phyloP scores from a whole-genome alignment of 2,113 vertebrate genomes.

The Oxygymnocypris stewartii region DNA sequence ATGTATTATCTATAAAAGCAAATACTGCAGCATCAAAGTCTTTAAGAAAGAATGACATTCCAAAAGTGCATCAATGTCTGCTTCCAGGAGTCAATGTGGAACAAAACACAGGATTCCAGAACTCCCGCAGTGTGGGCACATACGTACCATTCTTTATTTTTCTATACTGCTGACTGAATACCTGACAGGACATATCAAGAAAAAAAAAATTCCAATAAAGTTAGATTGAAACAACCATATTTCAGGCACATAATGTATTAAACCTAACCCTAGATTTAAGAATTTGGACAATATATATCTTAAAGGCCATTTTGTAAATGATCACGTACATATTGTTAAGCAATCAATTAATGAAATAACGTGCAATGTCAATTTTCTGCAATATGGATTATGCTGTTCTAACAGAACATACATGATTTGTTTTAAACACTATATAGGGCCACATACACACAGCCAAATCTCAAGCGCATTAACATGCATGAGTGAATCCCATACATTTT shows the following conservation, averaged over 20 bases:
- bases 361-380: neutral
- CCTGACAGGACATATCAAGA: conserved; percentile 54
- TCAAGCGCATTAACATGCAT: neutral
- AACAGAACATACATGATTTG: neutral
- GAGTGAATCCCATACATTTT: neutral
- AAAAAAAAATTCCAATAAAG: neutral
- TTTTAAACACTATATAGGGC: neutral
- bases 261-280: neutral
- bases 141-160: conserved; percentile 77
- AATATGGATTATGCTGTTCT: neutral
- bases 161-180: conserved; percentile 74
- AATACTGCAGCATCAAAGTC: neutral
- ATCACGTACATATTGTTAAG: neutral
- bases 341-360: neutral
- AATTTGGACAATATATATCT: neutral
- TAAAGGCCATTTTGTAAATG: neutral
- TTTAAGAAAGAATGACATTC: neutral
- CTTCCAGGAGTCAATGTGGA: conserved; percentile 25
- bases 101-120: conserved; percentile 62
- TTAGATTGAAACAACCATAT: no score
- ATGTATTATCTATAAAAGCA: neutral
- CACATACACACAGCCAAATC: neutral
- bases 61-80: conserved; percentile 52
- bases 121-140: conserved; percentile 77
- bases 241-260: neutral